phyloP scores from a whole-genome alignment of 1,140 invertebrate genomes.

The Magallana gigas region DNA sequence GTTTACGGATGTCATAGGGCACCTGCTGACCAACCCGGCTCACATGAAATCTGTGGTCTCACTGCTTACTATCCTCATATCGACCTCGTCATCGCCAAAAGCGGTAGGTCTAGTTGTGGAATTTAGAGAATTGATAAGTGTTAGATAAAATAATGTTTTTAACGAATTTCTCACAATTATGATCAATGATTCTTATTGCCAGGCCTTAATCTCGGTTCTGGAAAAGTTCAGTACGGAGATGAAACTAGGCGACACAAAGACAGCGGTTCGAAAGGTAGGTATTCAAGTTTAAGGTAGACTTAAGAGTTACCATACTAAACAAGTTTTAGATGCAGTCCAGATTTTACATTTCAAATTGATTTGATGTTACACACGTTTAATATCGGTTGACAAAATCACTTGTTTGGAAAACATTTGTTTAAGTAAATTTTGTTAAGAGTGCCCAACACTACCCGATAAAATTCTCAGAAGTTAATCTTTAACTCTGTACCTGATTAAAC shows the following conservation, averaged over 20 bases:
- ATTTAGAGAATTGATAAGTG: background rate
- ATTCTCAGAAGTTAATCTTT: too few species aligned
- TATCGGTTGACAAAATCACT: too few species aligned
- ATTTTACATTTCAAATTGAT: too few species aligned
- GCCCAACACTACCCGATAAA: too few species aligned
- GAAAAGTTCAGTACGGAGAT: constrained; percentile 73
- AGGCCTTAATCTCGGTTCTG: constrained; percentile 71
- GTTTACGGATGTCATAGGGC: constrained; percentile 72
- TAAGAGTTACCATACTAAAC: too few species aligned
- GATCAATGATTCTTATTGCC: background rate
- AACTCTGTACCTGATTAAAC: too few species aligned
- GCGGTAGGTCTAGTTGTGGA: constrained; percentile 63
- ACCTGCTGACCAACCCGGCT: constrained; percentile 67
- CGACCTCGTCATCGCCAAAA: constrained; percentile 70
- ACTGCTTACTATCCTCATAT: constrained; percentile 73
- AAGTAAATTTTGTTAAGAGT: too few species aligned
- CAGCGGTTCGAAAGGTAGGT: constrained; percentile 72
- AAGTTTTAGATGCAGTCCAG: too few species aligned
- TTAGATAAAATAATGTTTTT: background rate
- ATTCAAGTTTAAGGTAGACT: too few species aligned
- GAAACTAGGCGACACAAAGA: constrained; percentile 70
- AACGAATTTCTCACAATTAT: too few species aligned
- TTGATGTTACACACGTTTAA: too few species aligned
- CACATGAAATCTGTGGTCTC: constrained; percentile 76
- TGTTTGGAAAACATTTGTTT: too few species aligned